Conservation (phyloP, 1,140 invertebrate genomes). For the Drosophila kikkawai region DNA sequence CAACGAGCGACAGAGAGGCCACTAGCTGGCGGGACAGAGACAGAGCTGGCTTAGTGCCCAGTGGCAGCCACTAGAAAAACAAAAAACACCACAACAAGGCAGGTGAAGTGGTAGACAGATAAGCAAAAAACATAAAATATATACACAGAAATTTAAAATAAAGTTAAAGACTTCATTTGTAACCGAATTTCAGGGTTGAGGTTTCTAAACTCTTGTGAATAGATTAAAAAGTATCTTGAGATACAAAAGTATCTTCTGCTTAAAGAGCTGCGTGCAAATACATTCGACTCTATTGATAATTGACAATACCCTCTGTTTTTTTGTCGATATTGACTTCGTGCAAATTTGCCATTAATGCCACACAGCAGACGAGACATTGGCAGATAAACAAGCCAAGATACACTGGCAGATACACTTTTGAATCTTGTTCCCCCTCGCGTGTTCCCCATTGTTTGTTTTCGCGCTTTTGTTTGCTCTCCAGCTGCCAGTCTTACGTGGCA, state of each 20-base stretch:
- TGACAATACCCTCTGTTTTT: slow-evolving; percentile 53
- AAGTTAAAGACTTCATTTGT: not conserved
- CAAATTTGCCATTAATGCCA: slow-evolving; percentile 80
- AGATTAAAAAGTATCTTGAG: slow-evolving; percentile 4
- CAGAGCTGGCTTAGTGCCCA: slow-evolving; percentile 52
- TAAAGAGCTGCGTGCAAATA: slow-evolving; percentile 3
- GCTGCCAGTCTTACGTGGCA: slow-evolving; percentile 60
- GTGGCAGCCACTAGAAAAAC: slow-evolving; percentile 50
- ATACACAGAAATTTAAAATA: not conserved
- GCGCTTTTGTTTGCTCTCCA: slow-evolving; percentile 41
- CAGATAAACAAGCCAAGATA: slow-evolving; percentile 42
- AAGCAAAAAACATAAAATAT: slow-evolving; percentile 24
- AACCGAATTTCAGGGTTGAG: not conserved
- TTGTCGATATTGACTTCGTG: slow-evolving; percentile 71
- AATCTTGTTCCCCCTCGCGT: slow-evolving; percentile 47
- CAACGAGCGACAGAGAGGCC: slow-evolving; percentile 31
- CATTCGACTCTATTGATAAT: slow-evolving; percentile 72
- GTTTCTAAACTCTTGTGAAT: too few relatives aligned
- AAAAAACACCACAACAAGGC: slow-evolving; percentile 58
- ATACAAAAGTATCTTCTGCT: slow-evolving; percentile 59
- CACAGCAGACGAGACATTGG: slow-evolving; percentile 72
- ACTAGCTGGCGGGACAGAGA: slow-evolving; percentile 9
- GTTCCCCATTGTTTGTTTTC: slow-evolving; percentile 40
- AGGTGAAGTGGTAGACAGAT: slow-evolving; percentile 61
- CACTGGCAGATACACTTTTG: slow-evolving; percentile 57